phyloP scores from a whole-genome alignment of 2,797 vertebrate species.

The Nyctalus aviator region DNA sequence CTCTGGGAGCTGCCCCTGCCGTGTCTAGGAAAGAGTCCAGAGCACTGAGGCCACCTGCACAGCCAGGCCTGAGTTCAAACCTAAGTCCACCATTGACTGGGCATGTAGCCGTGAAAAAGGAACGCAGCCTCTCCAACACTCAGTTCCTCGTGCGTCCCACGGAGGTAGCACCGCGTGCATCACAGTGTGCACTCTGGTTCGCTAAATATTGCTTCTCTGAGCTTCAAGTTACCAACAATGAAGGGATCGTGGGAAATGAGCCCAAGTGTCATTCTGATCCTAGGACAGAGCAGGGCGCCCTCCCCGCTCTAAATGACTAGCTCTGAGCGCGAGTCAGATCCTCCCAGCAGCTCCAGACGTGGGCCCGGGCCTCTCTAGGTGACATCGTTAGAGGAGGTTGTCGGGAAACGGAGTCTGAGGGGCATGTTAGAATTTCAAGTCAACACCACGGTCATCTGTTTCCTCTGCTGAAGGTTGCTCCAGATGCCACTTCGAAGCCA shows the following conservation, averaged over 20 bases:
- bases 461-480: not conserved
- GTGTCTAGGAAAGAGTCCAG: not conserved
- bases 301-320: not conserved
- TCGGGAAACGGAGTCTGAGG: not conserved
- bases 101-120: not conserved
- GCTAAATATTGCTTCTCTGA: not conserved
- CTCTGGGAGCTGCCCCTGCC: not conserved
- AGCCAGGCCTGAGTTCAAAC: slow-evolving; percentile 13
- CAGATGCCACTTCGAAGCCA: not conserved
- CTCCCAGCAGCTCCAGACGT: not conserved
- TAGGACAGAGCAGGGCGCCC: not conserved
- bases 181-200: not conserved
- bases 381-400: not conserved
- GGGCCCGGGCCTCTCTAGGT: not conserved
- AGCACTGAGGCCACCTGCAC: not conserved
- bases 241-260: not conserved
- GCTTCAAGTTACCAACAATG: not conserved
- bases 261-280: not conserved
- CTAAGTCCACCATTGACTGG: not conserved
- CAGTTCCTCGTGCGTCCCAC: not conserved
- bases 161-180: not conserved
- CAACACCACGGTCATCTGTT: not conserved
- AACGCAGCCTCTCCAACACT: not conserved
- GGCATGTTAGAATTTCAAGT: not conserved
- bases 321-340: not conserved